These are phyloP conservation scores for Macaria liturata DNA, from an alignment of 2,888 invertebrate species.

Conservation along the genomic window DNA sequence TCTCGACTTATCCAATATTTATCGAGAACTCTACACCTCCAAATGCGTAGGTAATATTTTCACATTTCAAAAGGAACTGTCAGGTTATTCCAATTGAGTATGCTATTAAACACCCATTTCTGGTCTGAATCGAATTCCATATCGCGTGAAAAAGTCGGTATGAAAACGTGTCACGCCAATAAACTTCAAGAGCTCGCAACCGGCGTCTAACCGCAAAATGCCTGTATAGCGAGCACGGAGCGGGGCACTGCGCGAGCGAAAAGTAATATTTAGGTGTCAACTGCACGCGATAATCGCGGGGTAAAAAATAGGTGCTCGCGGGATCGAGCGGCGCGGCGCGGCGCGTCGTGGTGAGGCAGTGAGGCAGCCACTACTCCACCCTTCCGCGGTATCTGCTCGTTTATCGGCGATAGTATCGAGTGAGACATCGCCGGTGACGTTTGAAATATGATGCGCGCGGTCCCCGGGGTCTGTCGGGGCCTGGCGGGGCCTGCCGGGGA, in stretches of 20 bases:
- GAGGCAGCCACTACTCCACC: conserved; percentile 66
- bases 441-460: conserved; percentile 82
- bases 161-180: conserved; percentile 65
- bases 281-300: conserved; percentile 80
- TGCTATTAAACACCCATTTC: conserved; percentile 37
- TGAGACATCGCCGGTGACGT: conserved; percentile 83
- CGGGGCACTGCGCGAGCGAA: conserved; percentile 56
- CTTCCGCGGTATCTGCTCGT: conserved; percentile 71
- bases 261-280: conserved; percentile 83
- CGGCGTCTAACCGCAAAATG: conserved; percentile 64
- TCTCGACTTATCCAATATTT: not conserved
- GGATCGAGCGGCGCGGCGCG: conserved; percentile 35
- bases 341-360: conserved; percentile 31
- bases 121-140: conserved; percentile 46
- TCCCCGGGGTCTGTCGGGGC: conserved; percentile 56
- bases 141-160: conserved; percentile 49
- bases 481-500: no score
- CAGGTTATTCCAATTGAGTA: conserved; percentile 30
- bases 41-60: conserved; percentile 13
- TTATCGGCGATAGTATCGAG: conserved; percentile 82
- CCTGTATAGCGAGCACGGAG: conserved; percentile 51
- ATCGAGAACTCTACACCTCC: not conserved
- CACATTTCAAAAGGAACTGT: conserved; percentile 24
- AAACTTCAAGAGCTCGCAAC: conserved; percentile 66
- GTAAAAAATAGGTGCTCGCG: conserved; percentile 73